These are phyloP conservation scores for Campodea augens DNA, from an alignment of 1,140 invertebrate species.

Conservation along the genomic window DNA sequence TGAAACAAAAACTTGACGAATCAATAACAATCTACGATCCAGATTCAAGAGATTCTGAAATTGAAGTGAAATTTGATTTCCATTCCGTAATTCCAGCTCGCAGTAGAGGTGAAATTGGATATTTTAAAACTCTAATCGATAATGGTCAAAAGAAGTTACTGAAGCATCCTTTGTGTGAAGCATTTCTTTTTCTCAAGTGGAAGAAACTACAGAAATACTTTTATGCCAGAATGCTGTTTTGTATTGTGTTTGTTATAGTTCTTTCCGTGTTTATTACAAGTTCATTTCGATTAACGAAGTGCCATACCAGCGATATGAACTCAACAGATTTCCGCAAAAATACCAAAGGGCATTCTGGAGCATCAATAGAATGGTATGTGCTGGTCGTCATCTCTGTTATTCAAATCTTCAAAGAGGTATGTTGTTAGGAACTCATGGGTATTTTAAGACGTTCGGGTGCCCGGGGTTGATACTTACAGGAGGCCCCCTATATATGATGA, in stretches of 20 bases:
- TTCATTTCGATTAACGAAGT: conserved; percentile 57
- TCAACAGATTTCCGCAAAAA: conserved; percentile 31
- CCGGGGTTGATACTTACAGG: too few species aligned
- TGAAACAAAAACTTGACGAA: conserved; percentile 51
- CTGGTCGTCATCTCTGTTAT: too few species aligned
- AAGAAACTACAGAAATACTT: conserved; percentile 75
- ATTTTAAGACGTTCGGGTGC: too few species aligned
- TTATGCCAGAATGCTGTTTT: conserved; percentile 53
- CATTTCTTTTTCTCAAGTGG: conserved; percentile 66
- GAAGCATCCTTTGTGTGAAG: too few species aligned
- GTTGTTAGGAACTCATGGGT: too few species aligned
- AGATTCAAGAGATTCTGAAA: conserved; percentile 39
- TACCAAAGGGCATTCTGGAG: conserved; percentile 16
- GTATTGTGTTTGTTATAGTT: conserved; percentile 55
- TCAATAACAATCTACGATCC: conserved; percentile 59
- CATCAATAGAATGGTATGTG: too few species aligned
- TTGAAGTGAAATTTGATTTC: conserved; percentile 59
- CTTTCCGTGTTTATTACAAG: conserved; percentile 55
- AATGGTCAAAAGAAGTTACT: conserved; percentile 65
- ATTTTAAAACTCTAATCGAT: conserved; percentile 63
- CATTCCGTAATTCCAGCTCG: conserved; percentile 47
- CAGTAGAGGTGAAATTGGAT: too few species aligned
- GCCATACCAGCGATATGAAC: conserved; percentile 45
- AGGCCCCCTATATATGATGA: too few species aligned
- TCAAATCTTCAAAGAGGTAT: too few species aligned